Base-by-base conservation (phyloP, 2,888 invertebrate genomes). In the Heliconius cydno region DNA sequence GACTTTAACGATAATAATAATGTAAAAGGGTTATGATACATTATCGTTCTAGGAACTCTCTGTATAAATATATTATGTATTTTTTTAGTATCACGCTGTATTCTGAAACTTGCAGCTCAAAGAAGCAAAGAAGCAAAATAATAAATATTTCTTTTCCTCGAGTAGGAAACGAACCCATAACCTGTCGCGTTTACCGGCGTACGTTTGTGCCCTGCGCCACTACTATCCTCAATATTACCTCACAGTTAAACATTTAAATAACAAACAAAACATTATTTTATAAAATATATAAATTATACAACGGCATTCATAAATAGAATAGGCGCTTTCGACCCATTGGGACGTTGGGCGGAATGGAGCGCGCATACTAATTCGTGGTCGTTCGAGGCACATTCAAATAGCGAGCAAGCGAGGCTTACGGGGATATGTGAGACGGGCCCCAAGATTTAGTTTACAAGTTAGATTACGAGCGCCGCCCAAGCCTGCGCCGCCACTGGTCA, bases 381-480 rank as follows among this genome's bases (percentile, higher is more conserved):
- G 91, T 91, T 89, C 89, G 88, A 89, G 90, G 84, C 90, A 88
- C 94, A 93, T 94, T 94, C 94, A 92, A 93, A 94, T 91, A 91
- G 89, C 91, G 89, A 88, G 90, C 86, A 85, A 90, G 92, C 92
- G 92, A 84, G 87, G 95, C 92, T 94, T 94, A 94, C 90, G 80
- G 86, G 92, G 94, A 94, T 94, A 94, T 94, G 94, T 94, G 94
- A 93, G 92, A 91, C 91, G 89, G 86, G 85, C 86, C 91, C 92
- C 90, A 94, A 94, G 95, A 94, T 92, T 94, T 94, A 94, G 92
- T 94, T 93, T 92, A 94, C 92, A 93, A 94, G 94, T 94, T 91
- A 94, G 94, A 94, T 94, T 94, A 94, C 90, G 85, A 85, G 81
- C 86, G 83, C 85, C 86, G 84, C 78, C 79, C 67, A 70, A 84